Percentiles rank a stretch among this genome's conserved stretches.
Conservation (phyloP, 2,888 invertebrate species). For the Cosmopolites sordidus region DNA sequence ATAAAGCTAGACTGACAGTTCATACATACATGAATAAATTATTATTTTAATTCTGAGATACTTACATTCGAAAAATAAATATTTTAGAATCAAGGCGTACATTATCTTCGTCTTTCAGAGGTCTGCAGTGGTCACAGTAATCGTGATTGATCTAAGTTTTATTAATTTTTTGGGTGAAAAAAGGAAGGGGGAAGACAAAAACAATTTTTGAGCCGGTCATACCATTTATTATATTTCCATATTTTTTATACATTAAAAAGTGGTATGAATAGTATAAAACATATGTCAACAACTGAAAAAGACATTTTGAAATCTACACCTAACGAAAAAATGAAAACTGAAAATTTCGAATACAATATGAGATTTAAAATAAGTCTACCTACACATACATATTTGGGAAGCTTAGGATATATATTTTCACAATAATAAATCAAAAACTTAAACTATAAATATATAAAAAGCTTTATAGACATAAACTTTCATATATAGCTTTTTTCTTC, state of each 20-base stretch:
- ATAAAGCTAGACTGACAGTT: no score
- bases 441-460: constrained; percentile 19
- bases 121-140: no score
- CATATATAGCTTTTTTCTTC: background rate
- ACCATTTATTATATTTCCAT: constrained; percentile 19
- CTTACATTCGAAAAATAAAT: no score
- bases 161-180: background rate
- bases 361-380: constrained; percentile 4
- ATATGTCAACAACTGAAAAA: background rate
- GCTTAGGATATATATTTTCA: constrained; percentile 8
- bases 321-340: no score
- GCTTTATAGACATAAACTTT: constrained; percentile 10
- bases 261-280: constrained; percentile 24
- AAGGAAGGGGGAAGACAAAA: background rate
- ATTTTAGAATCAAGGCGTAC: no score
- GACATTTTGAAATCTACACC: no score
- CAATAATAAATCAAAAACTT: constrained; percentile 10
- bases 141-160: background rate
- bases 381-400: constrained; percentile 12
- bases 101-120: no score
- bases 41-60: no score
- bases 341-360: background rate
- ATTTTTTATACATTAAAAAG: constrained; percentile 21
- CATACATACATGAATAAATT: no score
- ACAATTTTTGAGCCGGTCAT: constrained; percentile 16